These are phyloP conservation scores for Eptatretus atami DNA, from an alignment of 2,797 vertebrate genomes.

Conservation along the genomic window DNA sequence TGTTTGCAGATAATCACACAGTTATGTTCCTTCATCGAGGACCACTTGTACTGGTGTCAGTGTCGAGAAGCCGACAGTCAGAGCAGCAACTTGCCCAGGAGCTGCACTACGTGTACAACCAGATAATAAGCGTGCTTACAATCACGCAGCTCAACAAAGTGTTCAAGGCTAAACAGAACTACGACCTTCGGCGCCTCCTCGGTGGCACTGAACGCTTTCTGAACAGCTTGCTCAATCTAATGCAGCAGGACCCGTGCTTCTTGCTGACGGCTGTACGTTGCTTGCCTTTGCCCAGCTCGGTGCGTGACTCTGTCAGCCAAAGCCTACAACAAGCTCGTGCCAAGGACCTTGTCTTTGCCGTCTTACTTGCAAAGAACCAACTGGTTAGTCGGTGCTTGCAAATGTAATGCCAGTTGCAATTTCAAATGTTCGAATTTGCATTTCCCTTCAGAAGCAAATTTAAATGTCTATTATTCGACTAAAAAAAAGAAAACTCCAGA, in stretches of 20 bases:
- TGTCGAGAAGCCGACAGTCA: conserved; percentile 44
- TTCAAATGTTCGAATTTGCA: no score
- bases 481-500: no score
- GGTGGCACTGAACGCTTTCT: conserved; percentile 74
- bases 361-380: conserved; percentile 46
- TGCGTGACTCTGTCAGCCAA: conserved; percentile 36
- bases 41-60: conserved; percentile 65
- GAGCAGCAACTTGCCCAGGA: conserved; percentile 63
- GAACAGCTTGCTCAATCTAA: conserved; percentile 45
- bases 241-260: conserved; percentile 59
- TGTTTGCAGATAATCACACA: conserved; percentile 43
- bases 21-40: conserved; percentile 72
- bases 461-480: no score
- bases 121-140: conserved; percentile 79
- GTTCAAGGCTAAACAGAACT: conserved; percentile 86
- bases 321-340: conserved; percentile 56
- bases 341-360: conserved; percentile 65
- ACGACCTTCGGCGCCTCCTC: conserved; percentile 60
- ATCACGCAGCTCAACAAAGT: conserved; percentile 73
- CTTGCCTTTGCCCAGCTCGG: conserved; percentile 30
- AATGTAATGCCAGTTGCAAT: no score
- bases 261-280: conserved; percentile 63
- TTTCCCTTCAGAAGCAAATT: no score
- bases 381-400: conserved; percentile 27
- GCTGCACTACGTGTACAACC: conserved; percentile 83